Conservation (phyloP, 2,113 vertebrate species). For the Muntiacus reevesi region DNA sequence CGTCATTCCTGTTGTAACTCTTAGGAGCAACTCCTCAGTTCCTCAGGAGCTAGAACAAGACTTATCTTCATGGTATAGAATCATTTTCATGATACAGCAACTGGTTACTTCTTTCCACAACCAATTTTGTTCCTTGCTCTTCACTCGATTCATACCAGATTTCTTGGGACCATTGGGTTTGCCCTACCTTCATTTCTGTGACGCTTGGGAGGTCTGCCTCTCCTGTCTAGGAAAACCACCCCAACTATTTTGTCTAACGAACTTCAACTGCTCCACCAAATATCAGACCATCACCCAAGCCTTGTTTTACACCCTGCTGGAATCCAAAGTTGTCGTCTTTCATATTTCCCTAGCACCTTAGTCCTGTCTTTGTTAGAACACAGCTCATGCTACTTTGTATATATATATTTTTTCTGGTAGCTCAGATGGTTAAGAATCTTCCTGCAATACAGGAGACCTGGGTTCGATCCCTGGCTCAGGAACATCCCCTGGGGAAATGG, state of each 20-base stretch:
- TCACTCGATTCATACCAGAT: fast-evolving
- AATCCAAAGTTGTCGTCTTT: not conserved
- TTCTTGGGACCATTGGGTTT: not conserved
- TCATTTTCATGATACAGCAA: not conserved
- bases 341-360: not conserved
- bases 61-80: not conserved
- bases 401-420: not conserved
- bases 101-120: too few relatives aligned
- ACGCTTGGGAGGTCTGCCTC: fast-evolving
- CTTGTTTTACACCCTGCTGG: not conserved
- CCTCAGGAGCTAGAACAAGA: not conserved
- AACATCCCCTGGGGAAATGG: not conserved
- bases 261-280: fast-evolving
- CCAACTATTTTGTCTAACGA: fast-evolving
- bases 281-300: too few relatives aligned
- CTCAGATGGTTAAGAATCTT: not conserved
- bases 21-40: not conserved
- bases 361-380: not conserved
- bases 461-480: not conserved
- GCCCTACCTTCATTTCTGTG: not conserved
- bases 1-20: not conserved
- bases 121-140: not conserved
- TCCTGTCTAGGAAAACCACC: not conserved
- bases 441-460: not conserved
- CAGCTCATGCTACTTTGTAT: not conserved